These are phyloP conservation scores for Celastrina argiolus DNA, from an alignment of 2,888 invertebrate species.

Conservation along the genomic window DNA sequence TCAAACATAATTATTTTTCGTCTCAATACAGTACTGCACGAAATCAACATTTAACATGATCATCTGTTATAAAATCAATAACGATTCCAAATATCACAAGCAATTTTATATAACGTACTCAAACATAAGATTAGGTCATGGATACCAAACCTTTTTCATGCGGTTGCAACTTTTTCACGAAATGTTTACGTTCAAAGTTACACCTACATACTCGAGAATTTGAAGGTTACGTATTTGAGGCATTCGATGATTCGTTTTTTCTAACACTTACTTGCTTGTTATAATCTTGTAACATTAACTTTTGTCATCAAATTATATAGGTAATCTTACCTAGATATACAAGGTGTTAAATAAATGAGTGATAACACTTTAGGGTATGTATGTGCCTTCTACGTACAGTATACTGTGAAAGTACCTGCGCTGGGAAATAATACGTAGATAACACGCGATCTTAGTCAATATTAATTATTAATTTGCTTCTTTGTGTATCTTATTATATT, in stretches of 20 bases:
- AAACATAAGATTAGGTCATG: not conserved
- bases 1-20: not conserved
- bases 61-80: not conserved
- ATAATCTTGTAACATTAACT: not conserved
- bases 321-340: no score
- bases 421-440: no score
- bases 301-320: no score
- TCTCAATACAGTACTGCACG: not conserved
- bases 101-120: not conserved
- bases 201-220: not conserved
- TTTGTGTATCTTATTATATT: no score
- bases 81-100: not conserved
- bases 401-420: no score
- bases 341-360: no score
- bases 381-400: no score
- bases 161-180: not conserved
- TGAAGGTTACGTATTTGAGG: not conserved
- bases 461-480: no score
- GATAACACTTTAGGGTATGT: no score
- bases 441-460: no score
- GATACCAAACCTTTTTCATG: not conserved
- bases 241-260: not conserved
- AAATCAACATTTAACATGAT: not conserved
- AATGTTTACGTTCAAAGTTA: not conserved
- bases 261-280: not conserved